Base-by-base conservation (phyloP, 1,140 invertebrate species). In the Atopsyche davidsoni region DNA sequence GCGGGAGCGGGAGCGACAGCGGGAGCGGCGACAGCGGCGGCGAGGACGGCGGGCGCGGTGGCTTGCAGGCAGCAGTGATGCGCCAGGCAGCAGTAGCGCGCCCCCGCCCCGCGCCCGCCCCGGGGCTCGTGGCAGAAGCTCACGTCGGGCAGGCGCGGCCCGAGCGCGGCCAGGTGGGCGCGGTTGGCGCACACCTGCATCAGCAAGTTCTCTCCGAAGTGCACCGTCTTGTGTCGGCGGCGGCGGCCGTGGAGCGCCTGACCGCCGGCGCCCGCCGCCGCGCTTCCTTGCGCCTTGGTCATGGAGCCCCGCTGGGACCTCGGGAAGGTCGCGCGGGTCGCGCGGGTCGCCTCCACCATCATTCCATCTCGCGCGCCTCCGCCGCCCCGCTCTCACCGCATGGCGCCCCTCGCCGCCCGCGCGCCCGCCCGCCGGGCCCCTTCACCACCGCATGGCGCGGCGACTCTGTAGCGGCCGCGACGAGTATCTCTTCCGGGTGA, bases 221-320 rank as follows among this genome's bases (percentile, higher is more conserved):
- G 83, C 10, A 86, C 83, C 28, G 83, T 85, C 68, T 85, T 85
- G 67, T 85, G 79, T 39, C 82, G 73, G 28, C 82, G 73, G 17
- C 82, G 72, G 39, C 80, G 77, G 31, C 75, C 67, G 51, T 78
- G 76, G 53, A 79, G 69, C 45, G 71, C 70, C 58, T 55, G 51
- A 62, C 6, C 53, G 18, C 40, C 34, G 49, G 21, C 40, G 4
- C 49, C 65, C 38, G 60, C 59, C 61, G 67, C 62, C 61, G 57
- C 59, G 53, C 35, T 21, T n/a, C 42, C 36, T 31, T 59, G 55
- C 46, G 50, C 36, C 45, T 58, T 58, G 28, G 56, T 58, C 56
- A 58, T 58, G 21, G 52, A 46, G 46, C 32, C 45, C 34, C 31
- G 28, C 69, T 72, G 66, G 59, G 59, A 58, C 69, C 68, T 43